Conservation (phyloP, 2,113 vertebrate genomes). For the Ailurus styani region DNA sequence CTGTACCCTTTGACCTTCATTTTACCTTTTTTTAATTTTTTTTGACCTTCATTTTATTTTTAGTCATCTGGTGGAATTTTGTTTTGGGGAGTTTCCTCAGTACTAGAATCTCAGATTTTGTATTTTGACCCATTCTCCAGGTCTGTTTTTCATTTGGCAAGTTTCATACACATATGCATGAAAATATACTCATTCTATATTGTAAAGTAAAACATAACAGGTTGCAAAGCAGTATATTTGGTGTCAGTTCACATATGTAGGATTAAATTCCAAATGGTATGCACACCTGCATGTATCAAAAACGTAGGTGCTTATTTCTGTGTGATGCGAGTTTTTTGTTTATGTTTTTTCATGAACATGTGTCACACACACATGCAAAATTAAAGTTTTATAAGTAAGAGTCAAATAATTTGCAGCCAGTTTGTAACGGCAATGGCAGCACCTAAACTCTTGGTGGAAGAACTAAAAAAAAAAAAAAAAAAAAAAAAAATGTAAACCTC, state of each 20-base stretch:
- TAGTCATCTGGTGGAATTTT: not conserved
- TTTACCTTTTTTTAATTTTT: too few relatives aligned
- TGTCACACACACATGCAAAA: slow-evolving; percentile 5
- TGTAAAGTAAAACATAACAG: not conserved
- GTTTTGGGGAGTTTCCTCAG: not conserved
- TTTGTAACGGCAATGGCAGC: slow-evolving; percentile 5
- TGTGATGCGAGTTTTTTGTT: slow-evolving; percentile 24
- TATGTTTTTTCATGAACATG: slow-evolving; percentile 50
- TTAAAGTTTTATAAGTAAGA: slow-evolving; percentile 40
- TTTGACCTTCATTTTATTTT: slow-evolving; percentile 46
- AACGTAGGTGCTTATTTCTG: slow-evolving; percentile 21
- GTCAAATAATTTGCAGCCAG: slow-evolving; percentile 29
- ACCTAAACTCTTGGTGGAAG: not conserved
- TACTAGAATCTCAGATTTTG: slow-evolving; percentile 55
- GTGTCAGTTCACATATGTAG: slow-evolving; percentile 30
- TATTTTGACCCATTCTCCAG: slow-evolving; percentile 34
- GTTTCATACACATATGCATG: not conserved
- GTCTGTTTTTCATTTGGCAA: slow-evolving; percentile 1
- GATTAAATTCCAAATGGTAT: slow-evolving; percentile 29
- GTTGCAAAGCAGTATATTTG: slow-evolving; percentile 36
- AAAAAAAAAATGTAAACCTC: slow-evolving; percentile 27
- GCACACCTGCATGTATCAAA: not conserved
- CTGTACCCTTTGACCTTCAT: slow-evolving; percentile 34
- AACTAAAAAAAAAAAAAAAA: not conserved
- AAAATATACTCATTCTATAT: not conserved